phyloP scores from a whole-genome alignment of 92 coral and sea anemone genomes.

The Zoanthus sansibaricus region DNA sequence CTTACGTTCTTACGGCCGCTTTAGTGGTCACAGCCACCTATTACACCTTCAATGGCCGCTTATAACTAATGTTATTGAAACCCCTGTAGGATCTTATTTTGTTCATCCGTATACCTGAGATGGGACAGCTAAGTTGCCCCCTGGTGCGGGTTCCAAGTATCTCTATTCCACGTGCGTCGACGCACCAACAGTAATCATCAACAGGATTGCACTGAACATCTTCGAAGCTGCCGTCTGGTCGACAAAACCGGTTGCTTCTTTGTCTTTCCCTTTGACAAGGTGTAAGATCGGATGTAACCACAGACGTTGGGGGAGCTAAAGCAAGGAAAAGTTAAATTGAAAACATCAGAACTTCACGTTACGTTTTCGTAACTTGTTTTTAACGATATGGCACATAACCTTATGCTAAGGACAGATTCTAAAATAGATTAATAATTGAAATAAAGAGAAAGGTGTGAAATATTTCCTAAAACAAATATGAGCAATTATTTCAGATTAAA shows the following conservation, averaged over 20 bases:
- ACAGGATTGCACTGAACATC: constrained; percentile 79
- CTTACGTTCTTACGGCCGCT: no score
- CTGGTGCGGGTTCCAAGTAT: constrained; percentile 68
- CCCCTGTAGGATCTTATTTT: neutral
- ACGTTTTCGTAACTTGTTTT: no score
- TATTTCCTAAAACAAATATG: no score
- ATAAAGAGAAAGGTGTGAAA: no score
- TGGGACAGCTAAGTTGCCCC: constrained; percentile 55
- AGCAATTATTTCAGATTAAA: no score
- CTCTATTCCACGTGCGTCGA: constrained; percentile 72
- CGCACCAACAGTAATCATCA: constrained; percentile 92
- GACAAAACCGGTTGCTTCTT: constrained; percentile 56
- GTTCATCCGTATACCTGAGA: constrained; percentile 18
- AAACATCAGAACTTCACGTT: neutral
- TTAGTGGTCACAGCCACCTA: no score
- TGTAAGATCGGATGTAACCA: neutral
- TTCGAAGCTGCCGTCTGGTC: constrained; percentile 79
- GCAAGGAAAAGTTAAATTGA: neutral
- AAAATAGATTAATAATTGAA: no score
- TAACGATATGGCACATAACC: no score
- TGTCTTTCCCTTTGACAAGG: constrained; percentile 41
- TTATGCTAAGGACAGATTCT: no score
- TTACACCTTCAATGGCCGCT: no score
- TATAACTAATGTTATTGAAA: no score
- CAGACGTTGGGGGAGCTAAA: constrained; percentile 33